phyloP scores from a whole-genome alignment of 2,888 invertebrate genomes.

The Zygaena filipendulae region DNA sequence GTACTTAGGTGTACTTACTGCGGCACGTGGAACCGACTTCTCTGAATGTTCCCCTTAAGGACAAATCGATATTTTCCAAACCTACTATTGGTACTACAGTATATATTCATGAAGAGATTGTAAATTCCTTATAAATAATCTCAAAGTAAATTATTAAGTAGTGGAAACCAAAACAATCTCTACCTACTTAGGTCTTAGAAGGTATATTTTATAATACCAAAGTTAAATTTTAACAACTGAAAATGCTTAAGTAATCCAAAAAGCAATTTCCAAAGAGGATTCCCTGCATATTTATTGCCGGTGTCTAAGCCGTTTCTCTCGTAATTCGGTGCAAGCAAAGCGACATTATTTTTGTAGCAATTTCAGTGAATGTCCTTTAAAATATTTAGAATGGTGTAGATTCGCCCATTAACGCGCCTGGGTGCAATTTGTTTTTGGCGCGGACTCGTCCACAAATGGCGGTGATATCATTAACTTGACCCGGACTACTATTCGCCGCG shows the following conservation, averaged over 20 bases:
- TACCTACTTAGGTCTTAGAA: too few species aligned
- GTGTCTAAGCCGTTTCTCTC: constrained; percentile 61
- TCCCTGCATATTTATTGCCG: constrained; percentile 60
- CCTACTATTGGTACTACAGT: too few species aligned
- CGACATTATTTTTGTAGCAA: constrained; percentile 68
- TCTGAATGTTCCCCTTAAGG: constrained; percentile 30
- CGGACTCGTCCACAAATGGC: constrained; percentile 62
- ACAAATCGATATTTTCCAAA: constrained; percentile 25
- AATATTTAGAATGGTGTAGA: constrained; percentile 65
- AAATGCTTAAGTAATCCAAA: constrained; percentile 50
- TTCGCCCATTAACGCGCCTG: constrained; percentile 62
- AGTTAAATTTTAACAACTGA: too few species aligned
- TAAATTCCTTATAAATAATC: too few species aligned
- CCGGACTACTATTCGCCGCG: constrained; percentile 55
- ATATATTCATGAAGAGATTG: too few species aligned
- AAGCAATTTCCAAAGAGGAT: constrained; percentile 59
- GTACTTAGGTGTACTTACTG: constrained; percentile 36
- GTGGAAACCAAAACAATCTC: too few species aligned
- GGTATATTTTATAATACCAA: too few species aligned
- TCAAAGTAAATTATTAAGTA: too few species aligned
- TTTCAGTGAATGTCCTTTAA: constrained; percentile 66
- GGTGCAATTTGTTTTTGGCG: constrained; percentile 58
- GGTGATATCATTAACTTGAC: constrained; percentile 66
- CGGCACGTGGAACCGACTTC: constrained; percentile 38
- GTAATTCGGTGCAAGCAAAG: constrained; percentile 64